Evolutionary conservation across 2,888 invertebrate species (phyloP).

Genomic region (Aspidapion aeneum): DNA sequence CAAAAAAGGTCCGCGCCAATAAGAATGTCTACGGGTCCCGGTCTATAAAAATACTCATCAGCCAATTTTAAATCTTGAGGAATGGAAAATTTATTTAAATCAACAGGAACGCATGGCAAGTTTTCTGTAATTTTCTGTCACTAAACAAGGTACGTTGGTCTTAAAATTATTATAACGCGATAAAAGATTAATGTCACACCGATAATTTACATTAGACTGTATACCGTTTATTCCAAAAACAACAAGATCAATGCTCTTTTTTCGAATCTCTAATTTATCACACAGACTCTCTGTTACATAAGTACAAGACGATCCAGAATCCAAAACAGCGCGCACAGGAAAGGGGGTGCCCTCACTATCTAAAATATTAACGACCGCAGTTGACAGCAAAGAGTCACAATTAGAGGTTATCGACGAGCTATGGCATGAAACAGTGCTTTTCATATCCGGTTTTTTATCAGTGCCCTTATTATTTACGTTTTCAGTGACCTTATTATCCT

Average conservation of each 20-base stretch:
- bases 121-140: not conserved
- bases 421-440: no score
- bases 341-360: not conserved
- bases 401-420: no score
- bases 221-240: no score
- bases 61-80: not conserved
- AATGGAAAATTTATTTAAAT: not conserved
- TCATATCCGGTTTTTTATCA: no score
- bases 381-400: no score
- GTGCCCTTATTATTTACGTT: no score
- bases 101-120: not conserved
- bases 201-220: no score
- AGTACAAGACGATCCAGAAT: no score
- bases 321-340: conserved; percentile 8
- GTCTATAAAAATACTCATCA: not conserved
- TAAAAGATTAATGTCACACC: not conserved
- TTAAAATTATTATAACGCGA: not conserved
- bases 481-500: no score
- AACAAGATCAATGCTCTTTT: no score
- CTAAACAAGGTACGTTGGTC: not conserved
- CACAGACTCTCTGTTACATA: no score
- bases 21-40: not conserved
- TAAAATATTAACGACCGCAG: conserved; percentile 10
- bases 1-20: not conserved
- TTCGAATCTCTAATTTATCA: no score